These are phyloP conservation scores for Phataginus tricuspis DNA, from an alignment of 2,797 vertebrate species.

Conservation along the genomic window DNA sequence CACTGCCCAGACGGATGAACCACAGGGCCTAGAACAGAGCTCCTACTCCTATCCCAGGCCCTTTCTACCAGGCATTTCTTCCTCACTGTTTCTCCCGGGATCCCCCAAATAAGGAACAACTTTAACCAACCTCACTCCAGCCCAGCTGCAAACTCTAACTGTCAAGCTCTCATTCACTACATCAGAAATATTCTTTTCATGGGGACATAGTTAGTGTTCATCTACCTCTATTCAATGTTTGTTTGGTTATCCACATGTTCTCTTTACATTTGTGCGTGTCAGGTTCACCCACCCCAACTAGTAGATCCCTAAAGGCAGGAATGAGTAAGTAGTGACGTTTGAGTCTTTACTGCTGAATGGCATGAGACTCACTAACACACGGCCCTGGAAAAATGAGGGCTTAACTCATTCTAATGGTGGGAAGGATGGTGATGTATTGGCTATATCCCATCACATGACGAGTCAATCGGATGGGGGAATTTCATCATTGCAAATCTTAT, in stretches of 20 bases:
- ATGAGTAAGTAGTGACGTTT: background rate
- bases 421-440: background rate
- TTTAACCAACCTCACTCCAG: background rate
- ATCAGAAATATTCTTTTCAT: slow-evolving; percentile 35
- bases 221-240: slow-evolving; percentile 16
- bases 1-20: background rate
- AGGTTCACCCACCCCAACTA: background rate
- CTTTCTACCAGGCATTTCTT: background rate
- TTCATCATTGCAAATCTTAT: background rate
- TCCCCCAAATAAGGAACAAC: slow-evolving; percentile 13
- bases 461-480: background rate
- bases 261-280: slow-evolving; percentile 16
- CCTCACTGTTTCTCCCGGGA: background rate
- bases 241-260: background rate
- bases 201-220: background rate
- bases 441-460: background rate
- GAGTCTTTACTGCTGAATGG: background rate
- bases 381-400: background rate
- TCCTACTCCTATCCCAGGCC: background rate
- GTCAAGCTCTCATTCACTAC: background rate
- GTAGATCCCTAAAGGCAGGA: slow-evolving; percentile 11
- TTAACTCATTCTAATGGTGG: background rate
- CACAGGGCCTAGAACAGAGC: background rate
- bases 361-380: background rate
- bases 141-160: background rate